phyloP scores from a whole-genome alignment of 2,797 vertebrate genomes.

The Coilia nasus region DNA sequence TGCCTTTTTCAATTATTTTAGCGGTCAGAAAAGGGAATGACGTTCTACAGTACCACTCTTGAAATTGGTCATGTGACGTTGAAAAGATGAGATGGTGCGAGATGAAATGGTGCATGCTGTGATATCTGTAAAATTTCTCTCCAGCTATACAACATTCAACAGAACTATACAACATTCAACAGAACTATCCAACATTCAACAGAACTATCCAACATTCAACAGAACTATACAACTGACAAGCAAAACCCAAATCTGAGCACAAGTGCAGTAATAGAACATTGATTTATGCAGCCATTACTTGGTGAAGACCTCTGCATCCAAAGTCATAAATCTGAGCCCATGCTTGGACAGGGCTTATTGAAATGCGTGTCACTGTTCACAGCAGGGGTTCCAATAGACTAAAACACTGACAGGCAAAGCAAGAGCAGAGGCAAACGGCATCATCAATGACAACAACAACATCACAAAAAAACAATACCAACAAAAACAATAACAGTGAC shows the following conservation, averaged over 20 bases:
- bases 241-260: background rate
- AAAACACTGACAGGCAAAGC: background rate
- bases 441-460: background rate
- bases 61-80: background rate
- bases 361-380: background rate
- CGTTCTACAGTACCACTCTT: background rate
- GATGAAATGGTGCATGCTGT: background rate
- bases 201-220: background rate
- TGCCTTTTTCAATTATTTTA: background rate
- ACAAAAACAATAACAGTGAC: slow-evolving; percentile 1
- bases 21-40: background rate
- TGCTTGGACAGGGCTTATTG: background rate
- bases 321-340: background rate
- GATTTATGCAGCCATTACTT: background rate
- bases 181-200: background rate
- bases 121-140: background rate
- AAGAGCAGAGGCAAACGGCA: background rate
- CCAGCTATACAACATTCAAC: background rate
- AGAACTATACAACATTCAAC: background rate
- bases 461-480: background rate
- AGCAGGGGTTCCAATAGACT: background rate
- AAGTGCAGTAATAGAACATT: background rate
- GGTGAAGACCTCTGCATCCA: slow-evolving; percentile 4
- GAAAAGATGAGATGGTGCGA: background rate
- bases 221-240: background rate